Conservation (phyloP, 1,140 invertebrate species). For the Platyscapa corneri region DNA sequence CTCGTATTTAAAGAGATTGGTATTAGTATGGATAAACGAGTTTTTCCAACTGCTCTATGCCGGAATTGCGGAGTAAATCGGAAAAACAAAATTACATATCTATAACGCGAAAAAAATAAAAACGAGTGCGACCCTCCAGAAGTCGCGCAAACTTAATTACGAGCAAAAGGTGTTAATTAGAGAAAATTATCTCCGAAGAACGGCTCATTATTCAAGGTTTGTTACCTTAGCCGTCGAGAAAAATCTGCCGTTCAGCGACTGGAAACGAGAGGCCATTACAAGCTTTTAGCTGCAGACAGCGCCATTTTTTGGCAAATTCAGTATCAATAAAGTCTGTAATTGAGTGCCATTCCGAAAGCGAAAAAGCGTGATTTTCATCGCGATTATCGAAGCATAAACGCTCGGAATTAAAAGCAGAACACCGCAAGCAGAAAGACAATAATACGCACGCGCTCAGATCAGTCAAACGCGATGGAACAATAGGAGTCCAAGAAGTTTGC, state of each 20-base stretch:
- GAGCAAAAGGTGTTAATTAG: too few relatives aligned
- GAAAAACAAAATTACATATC: neutral
- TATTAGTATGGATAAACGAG: neutral
- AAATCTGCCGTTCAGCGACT: too few relatives aligned
- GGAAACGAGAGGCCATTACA: too few relatives aligned
- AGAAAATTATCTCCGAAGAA: too few relatives aligned
- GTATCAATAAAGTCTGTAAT: neutral
- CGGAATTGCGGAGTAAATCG: neutral
- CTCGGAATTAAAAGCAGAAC: neutral
- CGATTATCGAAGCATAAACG: slow-evolving; percentile 10
- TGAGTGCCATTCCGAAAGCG: neutral
- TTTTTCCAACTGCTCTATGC: neutral
- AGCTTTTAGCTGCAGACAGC: too few relatives aligned
- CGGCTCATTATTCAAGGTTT: too few relatives aligned
- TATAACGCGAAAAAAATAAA: neutral
- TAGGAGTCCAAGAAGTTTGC: slow-evolving; percentile 39
- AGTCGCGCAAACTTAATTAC: too few relatives aligned
- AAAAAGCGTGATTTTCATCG: neutral
- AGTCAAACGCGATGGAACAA: slow-evolving; percentile 29
- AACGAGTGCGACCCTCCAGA: too few relatives aligned
- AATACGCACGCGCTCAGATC: slow-evolving; percentile 22
- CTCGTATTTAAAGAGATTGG: neutral
- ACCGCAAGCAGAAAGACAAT: slow-evolving; percentile 20
- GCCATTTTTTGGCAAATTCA: neutral
- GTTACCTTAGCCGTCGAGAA: too few relatives aligned